Conservation (phyloP, 2,888 invertebrate genomes). For the Eumerus sabulonum region DNA sequence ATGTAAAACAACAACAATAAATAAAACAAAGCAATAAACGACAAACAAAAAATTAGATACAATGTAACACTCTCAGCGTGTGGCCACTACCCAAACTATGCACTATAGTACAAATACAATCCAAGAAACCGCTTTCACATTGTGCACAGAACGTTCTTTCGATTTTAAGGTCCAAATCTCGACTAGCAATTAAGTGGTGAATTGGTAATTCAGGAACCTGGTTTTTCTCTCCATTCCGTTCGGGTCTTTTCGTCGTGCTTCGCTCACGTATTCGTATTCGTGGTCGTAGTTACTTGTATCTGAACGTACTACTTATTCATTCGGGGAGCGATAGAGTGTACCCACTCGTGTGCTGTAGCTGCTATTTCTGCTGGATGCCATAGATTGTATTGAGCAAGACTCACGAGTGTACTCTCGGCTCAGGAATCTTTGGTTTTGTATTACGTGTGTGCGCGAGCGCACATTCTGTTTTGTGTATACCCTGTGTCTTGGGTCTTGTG, state of each 20-base stretch:
- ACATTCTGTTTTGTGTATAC: conserved; percentile 25
- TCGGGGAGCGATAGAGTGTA: conserved; percentile 43
- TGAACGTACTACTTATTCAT: conserved; percentile 62
- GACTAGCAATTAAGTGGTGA: conserved; percentile 69
- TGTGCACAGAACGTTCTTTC: conserved; percentile 60
- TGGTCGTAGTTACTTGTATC: conserved; percentile 39
- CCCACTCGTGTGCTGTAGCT: conserved; percentile 35
- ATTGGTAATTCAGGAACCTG: conserved; percentile 68
- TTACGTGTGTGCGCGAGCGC: conserved; percentile 58
- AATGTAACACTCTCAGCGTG: conserved; percentile 25
- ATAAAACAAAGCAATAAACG: background rate
- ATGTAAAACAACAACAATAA: conserved; percentile 14
- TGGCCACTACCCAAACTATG: too few relatives aligned
- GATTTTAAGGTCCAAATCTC: conserved; percentile 69
- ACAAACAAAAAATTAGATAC: conserved; percentile 18
- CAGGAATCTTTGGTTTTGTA: conserved; percentile 44
- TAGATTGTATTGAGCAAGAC: conserved; percentile 63
- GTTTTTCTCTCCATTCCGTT: conserved; percentile 64
- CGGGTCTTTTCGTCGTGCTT: background rate
- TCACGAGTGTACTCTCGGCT: conserved; percentile 27
- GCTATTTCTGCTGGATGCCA: conserved; percentile 50
- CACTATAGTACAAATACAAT: too few relatives aligned
- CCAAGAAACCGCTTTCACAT: conserved; percentile 58
- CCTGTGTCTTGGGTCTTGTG: conserved; percentile 32
- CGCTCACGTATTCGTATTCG: conserved; percentile 12